A percentile compares a stretch with the other conserved stretches of the same genome.
Conservation (phyloP, 2,113 vertebrate genomes). For the Gasterosteus nipponicus region DNA sequence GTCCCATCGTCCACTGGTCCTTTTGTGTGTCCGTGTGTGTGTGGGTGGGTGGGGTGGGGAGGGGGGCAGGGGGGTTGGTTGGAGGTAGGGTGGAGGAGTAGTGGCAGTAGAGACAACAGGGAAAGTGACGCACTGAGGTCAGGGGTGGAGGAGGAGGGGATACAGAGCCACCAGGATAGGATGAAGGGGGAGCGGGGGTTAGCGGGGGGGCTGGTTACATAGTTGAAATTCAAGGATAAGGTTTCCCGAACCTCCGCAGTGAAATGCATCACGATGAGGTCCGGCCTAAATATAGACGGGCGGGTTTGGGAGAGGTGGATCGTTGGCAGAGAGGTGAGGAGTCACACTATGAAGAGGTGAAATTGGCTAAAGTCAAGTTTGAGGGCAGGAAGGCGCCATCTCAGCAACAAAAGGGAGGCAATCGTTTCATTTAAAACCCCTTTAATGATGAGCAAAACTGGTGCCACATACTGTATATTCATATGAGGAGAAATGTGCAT, state of each 20-base stretch:
- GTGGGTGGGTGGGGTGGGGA: no score
- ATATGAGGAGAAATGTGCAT: constrained; percentile 30
- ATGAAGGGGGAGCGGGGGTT: not conserved
- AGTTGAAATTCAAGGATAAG: constrained; percentile 79
- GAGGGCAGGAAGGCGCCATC: constrained; percentile 27
- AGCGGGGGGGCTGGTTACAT: constrained; percentile 41
- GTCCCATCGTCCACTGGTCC: constrained; percentile 18
- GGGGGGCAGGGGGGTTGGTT: not conserved
- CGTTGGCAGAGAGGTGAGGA: constrained; percentile 47
- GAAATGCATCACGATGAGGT: constrained; percentile 72
- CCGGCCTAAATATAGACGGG: constrained; percentile 77
- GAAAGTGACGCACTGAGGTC: constrained; percentile 46
- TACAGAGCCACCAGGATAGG: constrained; percentile 47
- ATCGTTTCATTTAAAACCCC: constrained; percentile 46
- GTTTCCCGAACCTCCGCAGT: constrained; percentile 80
- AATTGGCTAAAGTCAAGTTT: constrained; percentile 60
- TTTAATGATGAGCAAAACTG: constrained; percentile 60
- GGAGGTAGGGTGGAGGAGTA: not conserved
- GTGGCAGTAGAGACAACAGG: constrained; percentile 29
- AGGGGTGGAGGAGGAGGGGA: constrained; percentile 41
- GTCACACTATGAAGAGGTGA: constrained; percentile 42
- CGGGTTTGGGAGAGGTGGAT: constrained; percentile 28
- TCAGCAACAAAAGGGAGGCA: constrained; percentile 32
- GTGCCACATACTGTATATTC: constrained; percentile 25
- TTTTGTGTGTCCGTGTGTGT: not conserved